A percentile compares a stretch with the other conserved stretches of the same genome.
These are phyloP conservation scores for Cromileptes altivelis DNA, from an alignment of 2,113 vertebrate genomes.

Conservation along the genomic window DNA sequence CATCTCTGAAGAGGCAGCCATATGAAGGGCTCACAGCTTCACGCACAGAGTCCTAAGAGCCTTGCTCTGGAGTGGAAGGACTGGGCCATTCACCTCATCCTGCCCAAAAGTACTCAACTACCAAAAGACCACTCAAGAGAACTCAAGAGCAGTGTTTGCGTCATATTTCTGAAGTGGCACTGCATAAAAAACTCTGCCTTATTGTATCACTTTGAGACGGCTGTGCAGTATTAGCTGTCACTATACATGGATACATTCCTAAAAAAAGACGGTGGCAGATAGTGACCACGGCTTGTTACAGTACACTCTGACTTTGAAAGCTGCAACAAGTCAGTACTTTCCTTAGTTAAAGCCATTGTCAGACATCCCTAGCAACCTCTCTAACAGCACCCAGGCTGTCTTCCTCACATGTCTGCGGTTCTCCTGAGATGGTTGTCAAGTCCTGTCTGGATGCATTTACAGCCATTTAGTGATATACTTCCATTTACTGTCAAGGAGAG, in stretches of 20 bases:
- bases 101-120: conserved; percentile 75
- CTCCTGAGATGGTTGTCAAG: conserved; percentile 63
- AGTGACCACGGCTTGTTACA: conserved; percentile 11
- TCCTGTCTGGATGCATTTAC: conserved; percentile 53
- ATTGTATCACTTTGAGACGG: conserved; percentile 53
- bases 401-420: conserved; percentile 42
- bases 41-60: conserved; percentile 69
- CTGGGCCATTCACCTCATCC: conserved; percentile 78
- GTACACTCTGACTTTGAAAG: conserved; percentile 36
- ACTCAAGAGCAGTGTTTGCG: conserved; percentile 78
- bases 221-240: conserved; percentile 22
- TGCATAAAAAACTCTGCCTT: conserved; percentile 54
- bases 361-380: conserved; percentile 22
- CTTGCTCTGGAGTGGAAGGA: conserved; percentile 73
- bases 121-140: conserved; percentile 80
- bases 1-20: conserved; percentile 81
- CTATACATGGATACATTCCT: neutral
- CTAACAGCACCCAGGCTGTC: conserved; percentile 47
- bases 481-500: conserved; percentile 50
- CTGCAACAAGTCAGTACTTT: conserved; percentile 42
- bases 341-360: conserved; percentile 36
- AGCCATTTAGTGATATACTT: conserved; percentile 56
- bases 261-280: conserved; percentile 7
- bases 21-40: conserved; percentile 74
- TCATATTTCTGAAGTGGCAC: conserved; percentile 76